A percentile compares a stretch with the other conserved stretches of the same genome.
These are phyloP conservation scores for Tridacna crocea DNA, from an alignment of 2,888 invertebrate species.

Conservation along the genomic window DNA sequence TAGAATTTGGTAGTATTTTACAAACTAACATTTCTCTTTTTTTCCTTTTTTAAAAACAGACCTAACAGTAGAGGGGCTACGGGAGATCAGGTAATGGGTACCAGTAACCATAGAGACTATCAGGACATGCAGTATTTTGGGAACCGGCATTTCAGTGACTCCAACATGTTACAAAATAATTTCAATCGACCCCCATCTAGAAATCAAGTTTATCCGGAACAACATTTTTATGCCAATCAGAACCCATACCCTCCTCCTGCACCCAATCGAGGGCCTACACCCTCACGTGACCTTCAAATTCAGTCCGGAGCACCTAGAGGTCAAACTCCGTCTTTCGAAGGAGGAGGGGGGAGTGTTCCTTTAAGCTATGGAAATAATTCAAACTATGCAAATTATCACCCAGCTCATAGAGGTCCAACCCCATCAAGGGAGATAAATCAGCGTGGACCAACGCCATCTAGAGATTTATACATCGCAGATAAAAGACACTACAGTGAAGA, in stretches of 20 bases:
- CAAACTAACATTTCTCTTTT: neutral
- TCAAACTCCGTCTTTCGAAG: constrained; percentile 49
- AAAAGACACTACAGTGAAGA: constrained; percentile 25
- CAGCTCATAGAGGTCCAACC: constrained; percentile 32
- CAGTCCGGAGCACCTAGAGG: constrained; percentile 24
- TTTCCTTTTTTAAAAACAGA: constrained; percentile 28
- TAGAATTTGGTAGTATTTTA: too few relatives aligned
- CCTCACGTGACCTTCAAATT: constrained; percentile 16
- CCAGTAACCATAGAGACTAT: constrained; percentile 51
- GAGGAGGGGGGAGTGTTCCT: neutral
- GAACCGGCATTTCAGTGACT: constrained; percentile 50
- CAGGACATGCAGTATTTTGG: constrained; percentile 39
- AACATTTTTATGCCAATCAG: constrained; percentile 21
- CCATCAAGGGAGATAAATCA: constrained; percentile 31
- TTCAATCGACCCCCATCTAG: constrained; percentile 52
- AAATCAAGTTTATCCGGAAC: constrained; percentile 32
- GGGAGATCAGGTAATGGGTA: constrained; percentile 28
- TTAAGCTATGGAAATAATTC: constrained; percentile 9
- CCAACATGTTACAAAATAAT: constrained; percentile 45
- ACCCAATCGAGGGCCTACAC: constrained; percentile 17
- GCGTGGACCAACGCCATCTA: constrained; percentile 47
- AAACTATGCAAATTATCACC: constrained; percentile 35
- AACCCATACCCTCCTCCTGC: constrained; percentile 1
- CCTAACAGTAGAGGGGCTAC: constrained; percentile 50
- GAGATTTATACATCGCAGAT: constrained; percentile 25